Base-by-base conservation (phyloP, 2,888 invertebrate species). In the Biston stratarius region DNA sequence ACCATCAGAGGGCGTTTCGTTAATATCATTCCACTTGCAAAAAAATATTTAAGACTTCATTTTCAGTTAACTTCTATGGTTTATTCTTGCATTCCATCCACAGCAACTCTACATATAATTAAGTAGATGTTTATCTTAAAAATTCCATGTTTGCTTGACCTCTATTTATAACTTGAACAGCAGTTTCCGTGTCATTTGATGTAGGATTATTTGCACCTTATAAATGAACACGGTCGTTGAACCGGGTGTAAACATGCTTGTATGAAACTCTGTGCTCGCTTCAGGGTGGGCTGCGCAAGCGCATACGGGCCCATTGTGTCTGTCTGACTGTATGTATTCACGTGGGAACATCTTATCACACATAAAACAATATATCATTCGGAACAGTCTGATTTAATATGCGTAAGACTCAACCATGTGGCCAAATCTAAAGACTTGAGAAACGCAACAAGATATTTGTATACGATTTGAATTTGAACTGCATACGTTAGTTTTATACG, bases 241-340 rank as follows among this genome's bases (percentile, higher is more conserved):
- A 83, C 91, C 75, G 68, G 65, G 65, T 67, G 74, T 73, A 77
- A 75, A 69, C 78, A 73, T 75, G 76, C 72, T 70, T 69, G 72
- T 69, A 70, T 61, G 60, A 74, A 71, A 70, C 66, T 77, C 77
- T 77, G 67, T 57, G 62, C 53, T 75, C 53, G 72, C 84, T 85
- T 78, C 90, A 72, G 91, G 91, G 93, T 91, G 91, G 92, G 80
- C 89, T 74, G 75, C 24, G 57, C 58, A 78, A 38, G 48, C 58
- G 77, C 74, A 92, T 92, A 91, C 89, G 92, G 92, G 92, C 77
- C 83, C 82, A 92, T 92, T 93, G 86, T 88, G 86, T 87, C 49
- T 66, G 78, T 72, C 74, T 77, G 80, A 79, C 77, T 83, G 79
- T 83, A 74, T 82, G 78, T 79, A 75, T 80, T 72, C 75, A 85